A percentile compares a stretch with the other conserved stretches of the same genome.
These are phyloP conservation scores for Phycodurus eques DNA, from an alignment of 2,113 vertebrate species.

Conservation along the genomic window DNA sequence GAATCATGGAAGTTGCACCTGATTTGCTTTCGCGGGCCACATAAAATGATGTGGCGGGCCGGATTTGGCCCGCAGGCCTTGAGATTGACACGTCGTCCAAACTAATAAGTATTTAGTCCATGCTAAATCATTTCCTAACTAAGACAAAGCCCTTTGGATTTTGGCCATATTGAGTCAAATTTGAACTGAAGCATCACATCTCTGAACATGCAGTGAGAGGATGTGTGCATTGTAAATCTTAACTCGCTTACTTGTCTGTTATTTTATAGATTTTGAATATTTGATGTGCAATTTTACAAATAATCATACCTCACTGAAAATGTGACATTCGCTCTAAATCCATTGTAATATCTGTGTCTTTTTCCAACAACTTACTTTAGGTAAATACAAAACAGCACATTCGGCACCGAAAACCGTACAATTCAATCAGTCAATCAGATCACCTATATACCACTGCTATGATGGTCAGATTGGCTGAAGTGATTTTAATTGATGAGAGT, in stretches of 20 bases:
- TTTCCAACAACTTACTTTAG: too few relatives aligned
- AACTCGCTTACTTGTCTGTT: background rate
- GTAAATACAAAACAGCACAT: background rate
- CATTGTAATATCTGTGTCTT: background rate
- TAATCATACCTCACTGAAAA: background rate
- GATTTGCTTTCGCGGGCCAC: too few relatives aligned
- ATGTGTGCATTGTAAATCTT: background rate
- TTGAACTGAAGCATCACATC: background rate
- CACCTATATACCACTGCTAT: background rate
- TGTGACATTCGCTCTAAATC: background rate
- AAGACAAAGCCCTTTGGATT: slow-evolving; percentile 1
- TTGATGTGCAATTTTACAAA: background rate
- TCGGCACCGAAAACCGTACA: background rate
- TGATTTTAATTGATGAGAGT: background rate
- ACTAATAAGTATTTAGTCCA: background rate
- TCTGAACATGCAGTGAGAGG: background rate
- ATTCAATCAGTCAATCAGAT: too few relatives aligned
- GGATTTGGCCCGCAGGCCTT: too few relatives aligned
- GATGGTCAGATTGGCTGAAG: background rate
- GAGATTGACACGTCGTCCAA: too few relatives aligned
- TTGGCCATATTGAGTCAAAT: slow-evolving; percentile 1
- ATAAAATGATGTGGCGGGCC: too few relatives aligned
- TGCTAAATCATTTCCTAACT: slow-evolving; percentile 9
- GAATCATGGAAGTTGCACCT: too few relatives aligned
- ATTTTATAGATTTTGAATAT: background rate